These are phyloP conservation scores for Andrena bucephala DNA, from an alignment of 2,888 invertebrate genomes.

Conservation along the genomic window DNA sequence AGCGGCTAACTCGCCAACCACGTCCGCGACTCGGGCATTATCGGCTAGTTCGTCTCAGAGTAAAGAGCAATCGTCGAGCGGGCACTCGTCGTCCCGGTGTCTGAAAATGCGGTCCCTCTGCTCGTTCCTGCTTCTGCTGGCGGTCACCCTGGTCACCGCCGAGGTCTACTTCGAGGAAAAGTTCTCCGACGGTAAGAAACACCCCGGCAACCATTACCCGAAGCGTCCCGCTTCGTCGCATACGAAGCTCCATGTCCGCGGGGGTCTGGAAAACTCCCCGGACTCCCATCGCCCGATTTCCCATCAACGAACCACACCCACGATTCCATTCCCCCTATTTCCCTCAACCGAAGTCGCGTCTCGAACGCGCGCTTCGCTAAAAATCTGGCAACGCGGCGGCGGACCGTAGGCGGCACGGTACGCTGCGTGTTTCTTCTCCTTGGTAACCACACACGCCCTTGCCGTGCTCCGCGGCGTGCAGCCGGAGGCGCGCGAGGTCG, in stretches of 20 bases:
- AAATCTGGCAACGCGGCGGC: background rate
- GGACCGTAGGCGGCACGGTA: background rate
- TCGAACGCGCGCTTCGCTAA: background rate
- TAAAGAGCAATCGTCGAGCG: conserved; percentile 76
- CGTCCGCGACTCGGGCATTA: conserved; percentile 73
- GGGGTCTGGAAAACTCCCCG: background rate
- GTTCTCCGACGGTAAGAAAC: conserved; percentile 91
- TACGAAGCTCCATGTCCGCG: background rate
- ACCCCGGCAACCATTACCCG: conserved; percentile 33
- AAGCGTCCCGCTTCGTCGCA: background rate
- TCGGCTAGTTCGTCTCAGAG: conserved; percentile 83
- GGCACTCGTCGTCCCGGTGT: conserved; percentile 70
- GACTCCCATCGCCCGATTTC: background rate
- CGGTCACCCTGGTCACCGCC: conserved; percentile 88
- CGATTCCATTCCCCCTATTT: background rate
- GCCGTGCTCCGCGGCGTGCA: background rate
- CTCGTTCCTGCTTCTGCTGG: conserved; percentile 87
- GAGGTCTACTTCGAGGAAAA: conserved; percentile 93
- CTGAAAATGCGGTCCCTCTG: conserved; percentile 87
- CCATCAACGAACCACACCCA: conserved; percentile 33
- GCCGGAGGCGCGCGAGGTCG: background rate
- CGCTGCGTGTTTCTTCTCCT: conserved; percentile 46
- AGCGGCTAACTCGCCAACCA: conserved; percentile 80
- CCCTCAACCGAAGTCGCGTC: background rate
- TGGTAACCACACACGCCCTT: conserved; percentile 68